Conservation (phyloP, 2,797 vertebrate species). For the Sebastes baramenuke region DNA sequence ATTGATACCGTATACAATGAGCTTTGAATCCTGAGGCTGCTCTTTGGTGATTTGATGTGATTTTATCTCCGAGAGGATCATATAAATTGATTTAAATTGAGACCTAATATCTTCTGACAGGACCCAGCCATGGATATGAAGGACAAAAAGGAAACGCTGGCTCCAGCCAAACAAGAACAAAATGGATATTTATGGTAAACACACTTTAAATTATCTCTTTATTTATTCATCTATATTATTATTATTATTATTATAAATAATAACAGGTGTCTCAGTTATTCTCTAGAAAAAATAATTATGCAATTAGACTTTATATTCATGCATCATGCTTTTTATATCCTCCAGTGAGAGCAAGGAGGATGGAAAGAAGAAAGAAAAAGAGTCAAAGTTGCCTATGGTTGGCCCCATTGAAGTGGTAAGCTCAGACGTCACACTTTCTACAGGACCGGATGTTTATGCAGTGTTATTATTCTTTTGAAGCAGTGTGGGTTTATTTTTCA, state of each 20-base stretch:
- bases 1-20: not conserved
- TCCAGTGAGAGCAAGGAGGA: constrained; percentile 36
- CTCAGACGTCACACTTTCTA: not conserved
- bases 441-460: not conserved
- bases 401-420: constrained; percentile 76
- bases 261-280: not conserved
- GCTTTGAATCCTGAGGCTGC: not conserved
- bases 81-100: not conserved
- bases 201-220: not conserved
- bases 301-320: not conserved
- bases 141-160: not conserved
- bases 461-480: not conserved
- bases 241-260: not conserved
- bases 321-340: not conserved
- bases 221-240: no score
- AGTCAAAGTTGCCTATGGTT: constrained; percentile 63
- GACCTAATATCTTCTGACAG: constrained; percentile 5
- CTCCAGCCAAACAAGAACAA: constrained; percentile 9
- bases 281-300: not conserved
- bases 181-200: constrained; percentile 66
- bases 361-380: constrained; percentile 63
- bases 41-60: not conserved
- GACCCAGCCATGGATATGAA: constrained; percentile 46
- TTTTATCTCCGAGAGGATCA: not conserved
- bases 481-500: not conserved